Conservation (phyloP, 2,888 invertebrate species). For the Apamea sordens region DNA sequence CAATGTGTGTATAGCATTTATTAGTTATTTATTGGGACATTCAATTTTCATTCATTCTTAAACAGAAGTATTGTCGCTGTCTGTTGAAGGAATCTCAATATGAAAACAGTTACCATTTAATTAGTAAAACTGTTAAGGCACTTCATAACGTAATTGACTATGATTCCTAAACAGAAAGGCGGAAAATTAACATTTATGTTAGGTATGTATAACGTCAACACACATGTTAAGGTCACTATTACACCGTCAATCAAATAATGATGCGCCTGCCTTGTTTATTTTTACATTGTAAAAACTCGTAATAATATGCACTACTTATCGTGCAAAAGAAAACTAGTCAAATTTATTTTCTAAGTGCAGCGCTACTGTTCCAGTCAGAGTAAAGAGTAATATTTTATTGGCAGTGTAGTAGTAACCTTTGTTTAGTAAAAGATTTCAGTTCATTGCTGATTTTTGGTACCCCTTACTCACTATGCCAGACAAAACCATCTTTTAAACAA, state of each 20-base stretch:
- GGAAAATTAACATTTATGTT: constrained; percentile 46
- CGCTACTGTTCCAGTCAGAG: not conserved
- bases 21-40: constrained; percentile 12
- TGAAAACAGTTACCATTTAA: constrained; percentile 30
- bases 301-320: not conserved
- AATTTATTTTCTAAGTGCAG: constrained; percentile 1
- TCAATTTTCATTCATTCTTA: constrained; percentile 16
- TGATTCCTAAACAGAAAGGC: constrained; percentile 54
- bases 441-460: constrained; percentile 18
- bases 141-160: constrained; percentile 66
- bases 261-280: constrained; percentile 10
- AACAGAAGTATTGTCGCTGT: constrained; percentile 35
- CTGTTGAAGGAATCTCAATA: constrained; percentile 31
- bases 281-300: not conserved
- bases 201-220: constrained; percentile 26
- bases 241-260: constrained; percentile 18
- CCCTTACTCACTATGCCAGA: constrained; percentile 21
- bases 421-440: constrained; percentile 14
- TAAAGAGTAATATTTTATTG: constrained; percentile 8
- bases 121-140: constrained; percentile 68
- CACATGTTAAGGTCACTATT: constrained; percentile 24
- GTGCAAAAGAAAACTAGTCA: constrained; percentile 3
- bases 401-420: constrained; percentile 13
- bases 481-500: constrained; percentile 21
- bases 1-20: constrained; percentile 12